These are phyloP conservation scores for Antheraea mylitta DNA, from an alignment of 1,140 invertebrate genomes.

Conservation along the genomic window DNA sequence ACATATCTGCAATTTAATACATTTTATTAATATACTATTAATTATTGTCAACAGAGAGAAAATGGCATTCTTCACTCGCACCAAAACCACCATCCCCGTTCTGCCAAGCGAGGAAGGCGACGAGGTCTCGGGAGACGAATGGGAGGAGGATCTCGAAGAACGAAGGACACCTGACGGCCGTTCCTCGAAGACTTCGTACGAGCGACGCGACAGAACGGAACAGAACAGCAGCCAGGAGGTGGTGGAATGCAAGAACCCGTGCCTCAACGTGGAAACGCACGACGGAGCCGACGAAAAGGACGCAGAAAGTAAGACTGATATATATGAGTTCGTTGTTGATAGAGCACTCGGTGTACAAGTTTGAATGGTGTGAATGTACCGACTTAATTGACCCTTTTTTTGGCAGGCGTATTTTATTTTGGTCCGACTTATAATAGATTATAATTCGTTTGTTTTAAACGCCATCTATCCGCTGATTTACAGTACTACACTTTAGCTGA, in stretches of 20 bases:
- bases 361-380: slow-evolving; percentile 42
- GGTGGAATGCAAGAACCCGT: slow-evolving; percentile 67
- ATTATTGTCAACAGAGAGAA: slow-evolving; percentile 86
- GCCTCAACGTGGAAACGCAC: slow-evolving; percentile 37
- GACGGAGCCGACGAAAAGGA: slow-evolving; percentile 20
- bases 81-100: slow-evolving; percentile 87
- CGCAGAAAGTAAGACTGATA: slow-evolving; percentile 67
- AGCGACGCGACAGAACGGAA: slow-evolving; percentile 38
- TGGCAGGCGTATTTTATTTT: background rate
- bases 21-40: too few relatives aligned
- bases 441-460: too few relatives aligned
- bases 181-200: slow-evolving; percentile 67
- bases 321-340: slow-evolving; percentile 85
- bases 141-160: slow-evolving; percentile 64
- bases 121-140: slow-evolving; percentile 62
- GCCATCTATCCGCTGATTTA: too few relatives aligned
- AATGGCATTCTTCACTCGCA: slow-evolving; percentile 95
- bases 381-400: background rate
- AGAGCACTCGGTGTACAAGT: slow-evolving; percentile 84
- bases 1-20: too few relatives aligned
- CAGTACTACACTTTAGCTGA: too few relatives aligned
- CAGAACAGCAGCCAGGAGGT: slow-evolving; percentile 27
- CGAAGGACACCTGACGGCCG: slow-evolving; percentile 61
- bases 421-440: background rate
- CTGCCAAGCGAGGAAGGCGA: slow-evolving; percentile 83